phyloP scores from a whole-genome alignment of 2,113 vertebrate species.

The Anhinga rufa region DNA sequence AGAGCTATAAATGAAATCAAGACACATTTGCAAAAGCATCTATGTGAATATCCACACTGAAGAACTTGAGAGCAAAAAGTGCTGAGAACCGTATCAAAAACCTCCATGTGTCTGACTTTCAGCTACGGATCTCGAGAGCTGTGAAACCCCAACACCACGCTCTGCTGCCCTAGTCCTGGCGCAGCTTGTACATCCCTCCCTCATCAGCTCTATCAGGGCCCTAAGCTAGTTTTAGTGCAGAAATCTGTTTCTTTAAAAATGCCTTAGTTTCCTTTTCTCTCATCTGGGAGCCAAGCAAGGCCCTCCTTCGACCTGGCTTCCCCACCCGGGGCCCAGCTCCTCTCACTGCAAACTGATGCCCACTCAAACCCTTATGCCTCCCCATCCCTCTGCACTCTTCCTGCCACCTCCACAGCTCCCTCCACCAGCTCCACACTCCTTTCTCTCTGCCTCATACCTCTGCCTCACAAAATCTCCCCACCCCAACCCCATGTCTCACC shows the following conservation, averaged over 20 bases:
- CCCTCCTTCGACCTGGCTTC: background rate
- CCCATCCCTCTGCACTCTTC: background rate
- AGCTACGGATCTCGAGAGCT: background rate
- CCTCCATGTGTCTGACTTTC: background rate
- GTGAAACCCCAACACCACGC: background rate
- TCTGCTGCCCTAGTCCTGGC: background rate
- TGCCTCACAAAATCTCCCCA: background rate
- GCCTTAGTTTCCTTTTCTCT: background rate
- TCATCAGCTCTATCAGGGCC: background rate
- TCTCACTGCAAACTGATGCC: background rate
- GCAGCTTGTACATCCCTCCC: background rate
- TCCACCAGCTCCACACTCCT: background rate
- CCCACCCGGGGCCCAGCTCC: accelerated
- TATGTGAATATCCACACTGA: background rate
- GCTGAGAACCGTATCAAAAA: background rate
- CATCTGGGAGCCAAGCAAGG: background rate
- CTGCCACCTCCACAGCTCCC: background rate
- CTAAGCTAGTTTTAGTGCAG: background rate
- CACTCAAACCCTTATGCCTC: background rate
- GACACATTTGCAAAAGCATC: background rate
- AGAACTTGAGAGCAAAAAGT: background rate
- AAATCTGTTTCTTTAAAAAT: background rate
- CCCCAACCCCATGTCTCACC: no score
- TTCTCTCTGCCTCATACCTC: background rate
- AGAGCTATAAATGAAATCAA: background rate